These are phyloP conservation scores for Hylia prasina DNA, from an alignment of 2,113 vertebrate species.

Conservation along the genomic window DNA sequence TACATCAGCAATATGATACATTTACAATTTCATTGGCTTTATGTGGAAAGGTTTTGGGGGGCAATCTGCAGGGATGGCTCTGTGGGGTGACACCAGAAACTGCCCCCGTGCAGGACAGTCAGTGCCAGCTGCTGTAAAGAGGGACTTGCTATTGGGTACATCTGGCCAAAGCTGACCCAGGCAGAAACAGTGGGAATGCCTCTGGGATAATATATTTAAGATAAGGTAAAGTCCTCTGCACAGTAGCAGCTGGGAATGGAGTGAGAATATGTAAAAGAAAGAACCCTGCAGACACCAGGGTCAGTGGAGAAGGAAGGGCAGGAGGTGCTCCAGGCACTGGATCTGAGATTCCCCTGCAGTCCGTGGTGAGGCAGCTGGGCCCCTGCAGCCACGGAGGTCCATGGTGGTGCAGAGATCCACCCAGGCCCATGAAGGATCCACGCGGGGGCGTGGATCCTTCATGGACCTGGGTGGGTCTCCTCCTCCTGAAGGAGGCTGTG, in stretches of 20 bases:
- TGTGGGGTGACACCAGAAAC: background rate
- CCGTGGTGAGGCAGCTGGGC: fast-evolving
- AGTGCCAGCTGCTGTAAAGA: background rate
- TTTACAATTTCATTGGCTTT: background rate
- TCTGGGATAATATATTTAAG: background rate
- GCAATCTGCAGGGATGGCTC: background rate
- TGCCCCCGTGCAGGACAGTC: background rate
- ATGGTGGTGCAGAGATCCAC: fast-evolving
- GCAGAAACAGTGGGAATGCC: fast-evolving
- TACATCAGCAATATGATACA: background rate
- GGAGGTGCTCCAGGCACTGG: fast-evolving
- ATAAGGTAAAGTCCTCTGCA: background rate
- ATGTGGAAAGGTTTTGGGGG: background rate
- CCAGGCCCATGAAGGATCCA: background rate
- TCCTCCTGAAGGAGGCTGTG: background rate
- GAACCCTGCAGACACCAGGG: no score
- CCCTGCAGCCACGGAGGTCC: background rate
- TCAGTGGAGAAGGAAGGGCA: background rate
- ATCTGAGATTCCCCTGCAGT: background rate
- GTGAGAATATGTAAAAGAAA: background rate
- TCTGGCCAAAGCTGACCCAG: background rate
- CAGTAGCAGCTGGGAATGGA: background rate
- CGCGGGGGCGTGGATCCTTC: no score
- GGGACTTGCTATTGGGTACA: fast-evolving
- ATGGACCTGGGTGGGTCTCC: no score